Percentiles rank a stretch among this genome's conserved stretches.
phyloP scores from a whole-genome alignment of 2,797 vertebrate genomes.

The Enteromius thamalakanensis region DNA sequence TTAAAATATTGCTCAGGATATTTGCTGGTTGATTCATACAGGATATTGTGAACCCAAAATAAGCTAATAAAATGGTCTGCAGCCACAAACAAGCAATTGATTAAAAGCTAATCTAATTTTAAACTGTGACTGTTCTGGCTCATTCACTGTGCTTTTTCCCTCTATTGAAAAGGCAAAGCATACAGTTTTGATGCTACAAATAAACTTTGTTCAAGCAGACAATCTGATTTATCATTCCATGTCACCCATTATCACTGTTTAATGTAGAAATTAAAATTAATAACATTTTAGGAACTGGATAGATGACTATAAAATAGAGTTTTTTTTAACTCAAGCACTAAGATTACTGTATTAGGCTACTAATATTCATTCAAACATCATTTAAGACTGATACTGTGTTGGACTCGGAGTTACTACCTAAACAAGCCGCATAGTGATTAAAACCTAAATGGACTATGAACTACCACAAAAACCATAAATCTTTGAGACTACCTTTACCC shows the following conservation, averaged over 20 bases:
- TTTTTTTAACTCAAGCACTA: background rate
- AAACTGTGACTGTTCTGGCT: background rate
- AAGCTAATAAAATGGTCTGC: conserved; percentile 39
- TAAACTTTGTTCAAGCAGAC: background rate
- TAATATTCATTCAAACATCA: background rate
- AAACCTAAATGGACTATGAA: conserved; percentile 23
- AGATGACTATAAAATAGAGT: background rate
- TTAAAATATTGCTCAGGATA: conserved; percentile 15
- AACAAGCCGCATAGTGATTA: background rate
- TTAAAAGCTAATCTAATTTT: conserved; percentile 39
- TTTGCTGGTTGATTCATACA: conserved; percentile 20
- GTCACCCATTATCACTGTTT: background rate
- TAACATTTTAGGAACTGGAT: background rate
- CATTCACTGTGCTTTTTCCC: conserved; percentile 8
- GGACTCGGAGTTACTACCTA: background rate
- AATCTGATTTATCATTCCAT: background rate
- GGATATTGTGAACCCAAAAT: conserved; percentile 31
- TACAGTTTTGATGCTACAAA: background rate
- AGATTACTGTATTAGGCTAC: background rate
- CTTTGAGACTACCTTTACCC: conserved; percentile 1
- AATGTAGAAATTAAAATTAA: background rate
- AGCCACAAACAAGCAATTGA: conserved; percentile 46
- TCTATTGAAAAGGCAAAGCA: background rate
- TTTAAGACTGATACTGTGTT: background rate
- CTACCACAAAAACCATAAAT: conserved; percentile 21